Evolutionary conservation across 1,140 invertebrate genomes (phyloP).

Genomic region (Drosophila hydei): DNA sequence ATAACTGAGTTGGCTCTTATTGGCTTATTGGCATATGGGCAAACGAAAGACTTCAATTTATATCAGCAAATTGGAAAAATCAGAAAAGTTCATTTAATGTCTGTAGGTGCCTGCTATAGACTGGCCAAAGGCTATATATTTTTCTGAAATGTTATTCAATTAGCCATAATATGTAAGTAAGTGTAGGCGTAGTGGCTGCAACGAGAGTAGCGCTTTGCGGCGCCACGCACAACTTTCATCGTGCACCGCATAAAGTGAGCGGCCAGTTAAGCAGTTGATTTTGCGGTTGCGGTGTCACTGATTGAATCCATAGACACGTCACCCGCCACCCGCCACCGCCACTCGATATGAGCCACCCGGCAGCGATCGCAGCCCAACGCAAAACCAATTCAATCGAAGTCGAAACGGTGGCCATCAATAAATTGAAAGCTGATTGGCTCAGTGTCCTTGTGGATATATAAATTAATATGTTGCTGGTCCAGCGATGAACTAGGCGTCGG

Average conservation of each 20-base stretch:
- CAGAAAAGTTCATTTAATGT: no score
- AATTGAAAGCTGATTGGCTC: constrained; percentile 62
- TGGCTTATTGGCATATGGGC: no score
- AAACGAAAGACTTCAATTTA: no score
- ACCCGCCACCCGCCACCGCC: background rate
- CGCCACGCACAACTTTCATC: constrained; percentile 13
- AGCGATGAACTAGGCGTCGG: no score
- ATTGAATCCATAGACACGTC: constrained; percentile 58
- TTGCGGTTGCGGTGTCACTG: constrained; percentile 59
- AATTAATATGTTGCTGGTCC: no score
- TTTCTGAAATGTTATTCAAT: background rate
- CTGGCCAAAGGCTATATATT: no score
- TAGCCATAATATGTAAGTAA: constrained; percentile 17
- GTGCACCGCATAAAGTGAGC: constrained; percentile 14
- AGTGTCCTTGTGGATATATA: constrained; percentile 24
- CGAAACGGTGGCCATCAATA: constrained; percentile 51
- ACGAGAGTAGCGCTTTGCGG: constrained; percentile 1
- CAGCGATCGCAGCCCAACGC: background rate
- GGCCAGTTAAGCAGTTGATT: constrained; percentile 54
- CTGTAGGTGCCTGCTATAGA: no score
- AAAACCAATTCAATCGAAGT: background rate
- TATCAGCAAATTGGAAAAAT: background rate
- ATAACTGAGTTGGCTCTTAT: no score
- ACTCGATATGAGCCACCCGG: no score
- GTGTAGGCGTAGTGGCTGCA: constrained; percentile 1